These are phyloP conservation scores for Drosophila macrospina DNA, from an alignment of 2,888 invertebrate genomes.

Conservation along the genomic window DNA sequence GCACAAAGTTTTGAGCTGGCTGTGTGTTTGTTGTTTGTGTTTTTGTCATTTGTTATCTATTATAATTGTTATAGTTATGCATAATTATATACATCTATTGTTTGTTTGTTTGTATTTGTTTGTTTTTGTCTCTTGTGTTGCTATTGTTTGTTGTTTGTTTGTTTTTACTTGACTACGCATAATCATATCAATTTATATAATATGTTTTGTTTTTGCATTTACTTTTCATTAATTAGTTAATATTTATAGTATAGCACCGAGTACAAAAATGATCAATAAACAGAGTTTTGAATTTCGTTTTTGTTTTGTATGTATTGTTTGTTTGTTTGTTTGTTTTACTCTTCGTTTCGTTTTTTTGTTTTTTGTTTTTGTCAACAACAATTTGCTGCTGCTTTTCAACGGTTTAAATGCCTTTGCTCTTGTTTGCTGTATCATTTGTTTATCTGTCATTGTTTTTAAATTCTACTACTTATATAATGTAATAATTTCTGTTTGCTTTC, in stretches of 20 bases:
- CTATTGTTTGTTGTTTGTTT: slow-evolving; percentile 37
- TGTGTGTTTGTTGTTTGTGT: slow-evolving; percentile 26
- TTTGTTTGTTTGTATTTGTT: slow-evolving; percentile 28
- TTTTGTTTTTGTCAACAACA: slow-evolving; percentile 39
- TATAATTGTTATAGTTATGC: slow-evolving; percentile 47
- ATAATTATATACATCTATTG: slow-evolving; percentile 57
- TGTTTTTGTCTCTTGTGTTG: slow-evolving; percentile 27
- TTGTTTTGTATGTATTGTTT: too few relatives aligned
- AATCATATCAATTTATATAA: slow-evolving; percentile 65
- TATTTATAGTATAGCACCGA: slow-evolving; percentile 85
- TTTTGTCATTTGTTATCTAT: slow-evolving; percentile 44
- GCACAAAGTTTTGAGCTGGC: slow-evolving; percentile 61
- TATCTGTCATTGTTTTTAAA: slow-evolving; percentile 50
- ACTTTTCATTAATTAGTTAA: slow-evolving; percentile 73
- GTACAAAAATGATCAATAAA: slow-evolving; percentile 83
- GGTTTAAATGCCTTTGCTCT: slow-evolving; percentile 49
- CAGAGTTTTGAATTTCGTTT: slow-evolving; percentile 72
- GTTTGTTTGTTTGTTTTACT: not conserved
- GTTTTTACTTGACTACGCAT: slow-evolving; percentile 74
- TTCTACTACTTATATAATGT: slow-evolving; percentile 78
- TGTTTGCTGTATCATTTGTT: slow-evolving; percentile 37
- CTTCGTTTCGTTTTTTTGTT: slow-evolving; percentile 8
- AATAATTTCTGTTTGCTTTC: slow-evolving; percentile 68
- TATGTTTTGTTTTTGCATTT: slow-evolving; percentile 43
- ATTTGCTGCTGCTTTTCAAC: slow-evolving; percentile 31